Percentiles rank a stretch among this genome's conserved stretches.
Evolutionary conservation across 1,140 invertebrate species (phyloP).

Genomic region (Musca domestica): DNA sequence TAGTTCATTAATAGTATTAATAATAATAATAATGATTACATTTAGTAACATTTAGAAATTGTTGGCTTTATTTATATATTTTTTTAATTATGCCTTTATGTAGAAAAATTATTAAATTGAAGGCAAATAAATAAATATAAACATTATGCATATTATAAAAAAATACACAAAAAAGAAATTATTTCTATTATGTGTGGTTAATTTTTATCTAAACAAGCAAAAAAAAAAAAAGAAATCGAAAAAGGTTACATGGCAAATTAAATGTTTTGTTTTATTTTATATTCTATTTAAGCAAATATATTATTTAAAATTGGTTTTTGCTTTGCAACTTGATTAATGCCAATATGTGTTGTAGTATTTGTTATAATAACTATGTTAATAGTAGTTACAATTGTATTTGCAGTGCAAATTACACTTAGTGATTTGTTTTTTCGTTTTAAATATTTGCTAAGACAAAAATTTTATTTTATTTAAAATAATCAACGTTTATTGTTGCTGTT

Average conservation of each 20-base stretch:
- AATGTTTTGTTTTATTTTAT: neutral
- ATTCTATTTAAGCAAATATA: neutral
- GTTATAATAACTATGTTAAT: too few species aligned
- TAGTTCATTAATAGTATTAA: neutral
- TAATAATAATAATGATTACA: constrained; percentile 12
- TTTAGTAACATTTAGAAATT: constrained; percentile 17
- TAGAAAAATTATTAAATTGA: neutral
- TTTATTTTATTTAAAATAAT: neutral
- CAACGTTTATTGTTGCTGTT: neutral
- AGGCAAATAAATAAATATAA: constrained; percentile 1
- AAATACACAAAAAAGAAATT: too few species aligned
- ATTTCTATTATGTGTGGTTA: too few species aligned
- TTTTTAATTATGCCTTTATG: neutral
- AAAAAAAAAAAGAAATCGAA: too few species aligned
- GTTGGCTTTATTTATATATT: neutral
- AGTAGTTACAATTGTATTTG: too few species aligned
- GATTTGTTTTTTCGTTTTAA: neutral
- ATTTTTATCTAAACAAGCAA: too few species aligned
- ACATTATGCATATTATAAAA: too few species aligned
- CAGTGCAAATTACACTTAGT: neutral
- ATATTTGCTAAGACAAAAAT: neutral
- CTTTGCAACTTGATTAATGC: neutral
- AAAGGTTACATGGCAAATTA: too few species aligned
- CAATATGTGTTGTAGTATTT: too few species aligned
- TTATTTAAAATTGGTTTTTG: neutral